A percentile compares a stretch with the other conserved stretches of the same genome.
These are phyloP conservation scores for Entelurus aequoreus DNA, from an alignment of 2,113 vertebrate genomes.

Conservation along the genomic window DNA sequence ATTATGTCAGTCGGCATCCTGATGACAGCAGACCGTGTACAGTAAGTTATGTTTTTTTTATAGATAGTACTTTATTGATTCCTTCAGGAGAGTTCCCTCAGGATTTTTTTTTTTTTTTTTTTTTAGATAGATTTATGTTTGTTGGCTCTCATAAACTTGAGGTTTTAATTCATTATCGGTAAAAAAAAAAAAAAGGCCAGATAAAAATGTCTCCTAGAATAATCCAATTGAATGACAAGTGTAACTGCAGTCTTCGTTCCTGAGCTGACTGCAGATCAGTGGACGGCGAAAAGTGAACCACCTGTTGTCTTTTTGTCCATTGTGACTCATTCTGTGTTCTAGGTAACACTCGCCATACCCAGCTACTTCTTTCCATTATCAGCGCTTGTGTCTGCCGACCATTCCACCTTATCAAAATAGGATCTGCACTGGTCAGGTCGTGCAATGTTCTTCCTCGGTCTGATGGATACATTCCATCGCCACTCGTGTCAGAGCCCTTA, in stretches of 20 bases:
- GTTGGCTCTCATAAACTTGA: no score
- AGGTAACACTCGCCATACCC: constrained; percentile 18
- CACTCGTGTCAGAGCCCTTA: constrained; percentile 34
- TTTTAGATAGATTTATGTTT: no score
- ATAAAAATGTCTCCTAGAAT: no score
- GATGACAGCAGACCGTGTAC: no score
- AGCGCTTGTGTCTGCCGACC: background rate
- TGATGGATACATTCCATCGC: background rate
- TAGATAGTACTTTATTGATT: no score
- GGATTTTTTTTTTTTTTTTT: no score
- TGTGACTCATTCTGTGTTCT: constrained; percentile 8
- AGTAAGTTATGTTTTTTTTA: no score
- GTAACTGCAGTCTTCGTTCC: constrained; percentile 7
- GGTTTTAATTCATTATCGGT: no score
- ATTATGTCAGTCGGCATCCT: no score
- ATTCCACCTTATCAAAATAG: background rate
- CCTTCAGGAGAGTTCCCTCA: no score
- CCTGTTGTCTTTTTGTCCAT: constrained; percentile 3
- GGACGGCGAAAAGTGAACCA: constrained; percentile 11
- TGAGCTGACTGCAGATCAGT: background rate
- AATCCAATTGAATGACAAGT: constrained; percentile 16
- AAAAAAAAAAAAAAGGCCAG: no score
- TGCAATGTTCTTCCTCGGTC: background rate
- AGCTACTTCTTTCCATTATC: constrained; percentile 12
- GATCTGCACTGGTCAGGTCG: constrained; percentile 12